Evolutionary conservation across 1,140 invertebrate species (phyloP).

Genomic region (Drosophila lacteicornis): DNA sequence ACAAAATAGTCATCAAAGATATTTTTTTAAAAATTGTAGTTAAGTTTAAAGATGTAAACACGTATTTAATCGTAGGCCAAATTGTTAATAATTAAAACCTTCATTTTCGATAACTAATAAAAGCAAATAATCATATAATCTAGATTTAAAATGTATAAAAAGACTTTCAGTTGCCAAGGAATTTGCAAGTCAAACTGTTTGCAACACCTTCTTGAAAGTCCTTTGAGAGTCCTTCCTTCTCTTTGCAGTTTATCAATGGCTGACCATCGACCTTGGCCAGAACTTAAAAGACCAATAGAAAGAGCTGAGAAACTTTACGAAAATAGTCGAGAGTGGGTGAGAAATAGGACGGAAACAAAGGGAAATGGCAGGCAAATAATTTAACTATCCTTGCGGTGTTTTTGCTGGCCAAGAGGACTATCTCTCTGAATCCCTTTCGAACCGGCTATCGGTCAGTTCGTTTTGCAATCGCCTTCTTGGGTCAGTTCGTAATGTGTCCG

Average conservation of each 20-base stretch:
- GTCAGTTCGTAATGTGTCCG: slow-evolving; percentile 24
- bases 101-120: not conserved
- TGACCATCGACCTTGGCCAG: slow-evolving; percentile 12
- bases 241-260: slow-evolving; percentile 8
- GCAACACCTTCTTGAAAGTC: not conserved
- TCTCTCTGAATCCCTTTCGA: slow-evolving; percentile 20
- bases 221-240: not conserved
- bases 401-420: slow-evolving; percentile 23
- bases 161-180: not conserved
- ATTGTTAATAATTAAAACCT: too few relatives aligned
- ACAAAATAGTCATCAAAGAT: too few relatives aligned
- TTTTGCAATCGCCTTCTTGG: slow-evolving; percentile 43
- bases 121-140: too few relatives aligned
- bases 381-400: slow-evolving; percentile 58
- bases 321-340: not conserved
- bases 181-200: slow-evolving; percentile 6
- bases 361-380: slow-evolving; percentile 57
- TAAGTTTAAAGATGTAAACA: too few relatives aligned
- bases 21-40: too few relatives aligned
- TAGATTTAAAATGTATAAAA: not conserved
- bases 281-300: slow-evolving; percentile 18
- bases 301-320: slow-evolving; percentile 27
- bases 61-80: too few relatives aligned
- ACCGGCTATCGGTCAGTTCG: slow-evolving; percentile 28
- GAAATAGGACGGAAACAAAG: slow-evolving; percentile 21